Base-by-base conservation (phyloP, 2,888 invertebrate genomes). In the Eumerus sabulonum region DNA sequence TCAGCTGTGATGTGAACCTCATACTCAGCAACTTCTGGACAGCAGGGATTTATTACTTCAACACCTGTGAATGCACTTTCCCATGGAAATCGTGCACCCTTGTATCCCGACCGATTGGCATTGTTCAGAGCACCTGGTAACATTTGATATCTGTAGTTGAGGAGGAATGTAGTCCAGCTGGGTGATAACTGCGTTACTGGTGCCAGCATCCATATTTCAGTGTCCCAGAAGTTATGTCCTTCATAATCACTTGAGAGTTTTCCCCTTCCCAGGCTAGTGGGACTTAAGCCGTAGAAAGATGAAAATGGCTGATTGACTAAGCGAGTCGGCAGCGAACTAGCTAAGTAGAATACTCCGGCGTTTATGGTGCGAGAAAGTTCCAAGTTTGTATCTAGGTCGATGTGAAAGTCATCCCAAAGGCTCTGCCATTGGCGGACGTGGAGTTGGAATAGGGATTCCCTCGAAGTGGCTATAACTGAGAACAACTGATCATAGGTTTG, bases 181-280 rank as follows among this genome's bases (percentile, higher is more conserved):
- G 90, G 90, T 48, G 91, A 90, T 5, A 92, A 84, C 19, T 92
- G 86, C 9, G 91, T 86, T 4, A 91, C 90, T 0, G 90, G 86
- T 0, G 92, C 92, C 57, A 91, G 90, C 90, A 92, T 92, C 92
- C 92, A 92, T 48, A 91, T 91, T 85, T 92, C 92, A 0, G 92
- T 92, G 81, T 92, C 92, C 92, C 92, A 92, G 84, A 92, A 92
- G 82, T 90, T 92, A 83, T 92, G 92, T 12, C 92, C 92, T 90
- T 89, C 73, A 72, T 89, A 90, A 71, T 89, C 90, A 0, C 83
- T 83, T 12, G 84, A 85, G 7, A 86, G 82, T 63, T 86, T 83
- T 5, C 86, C 86, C 66, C 91, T 89, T 0, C 91, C 91, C 11
- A 92, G 84, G 0, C 92, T 92, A 0, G 91, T 90, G 0, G 92